Evolutionary conservation across 2,888 invertebrate species (phyloP).

Genomic region (Drosophila kokeensis): DNA sequence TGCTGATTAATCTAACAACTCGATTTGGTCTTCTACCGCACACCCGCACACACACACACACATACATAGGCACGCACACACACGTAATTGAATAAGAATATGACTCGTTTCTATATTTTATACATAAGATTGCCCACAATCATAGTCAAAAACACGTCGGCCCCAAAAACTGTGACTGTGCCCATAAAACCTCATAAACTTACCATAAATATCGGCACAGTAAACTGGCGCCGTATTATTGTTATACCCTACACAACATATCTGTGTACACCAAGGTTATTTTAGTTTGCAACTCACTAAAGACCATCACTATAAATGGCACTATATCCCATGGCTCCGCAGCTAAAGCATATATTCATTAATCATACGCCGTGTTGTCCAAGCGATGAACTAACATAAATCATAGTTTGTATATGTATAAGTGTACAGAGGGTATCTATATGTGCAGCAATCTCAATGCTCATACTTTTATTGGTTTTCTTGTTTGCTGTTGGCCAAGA

Average conservation of each 20-base stretch:
- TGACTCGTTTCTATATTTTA: constrained; percentile 58
- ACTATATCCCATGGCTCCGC: neutral
- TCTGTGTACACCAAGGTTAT: constrained; percentile 18
- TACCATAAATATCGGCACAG: constrained; percentile 63
- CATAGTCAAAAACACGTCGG: constrained; percentile 47
- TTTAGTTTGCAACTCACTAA: constrained; percentile 9
- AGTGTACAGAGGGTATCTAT: constrained; percentile 5
- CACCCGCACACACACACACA: neutral
- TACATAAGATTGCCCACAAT: constrained; percentile 57
- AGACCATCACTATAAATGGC: neutral
- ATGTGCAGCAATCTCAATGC: constrained; percentile 1
- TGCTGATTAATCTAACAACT: constrained; percentile 70
- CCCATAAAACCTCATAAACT: constrained; percentile 70
- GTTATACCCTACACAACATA: constrained; percentile 27
- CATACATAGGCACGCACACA: constrained; percentile 1
- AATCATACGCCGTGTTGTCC: constrained; percentile 2
- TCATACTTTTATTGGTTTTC: constrained; percentile 25
- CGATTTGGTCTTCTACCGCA: constrained; percentile 31
- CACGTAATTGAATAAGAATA: constrained; percentile 67
- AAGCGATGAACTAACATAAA: constrained; percentile 1
- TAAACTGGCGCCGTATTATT: constrained; percentile 51
- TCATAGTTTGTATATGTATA: neutral
- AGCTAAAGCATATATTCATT: neutral
- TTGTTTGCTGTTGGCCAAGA: constrained; percentile 7
- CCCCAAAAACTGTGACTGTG: constrained; percentile 39